Percentiles rank a stretch among this genome's conserved stretches.
Conservation (phyloP, 2,113 vertebrate genomes). For the Uria aalge region DNA sequence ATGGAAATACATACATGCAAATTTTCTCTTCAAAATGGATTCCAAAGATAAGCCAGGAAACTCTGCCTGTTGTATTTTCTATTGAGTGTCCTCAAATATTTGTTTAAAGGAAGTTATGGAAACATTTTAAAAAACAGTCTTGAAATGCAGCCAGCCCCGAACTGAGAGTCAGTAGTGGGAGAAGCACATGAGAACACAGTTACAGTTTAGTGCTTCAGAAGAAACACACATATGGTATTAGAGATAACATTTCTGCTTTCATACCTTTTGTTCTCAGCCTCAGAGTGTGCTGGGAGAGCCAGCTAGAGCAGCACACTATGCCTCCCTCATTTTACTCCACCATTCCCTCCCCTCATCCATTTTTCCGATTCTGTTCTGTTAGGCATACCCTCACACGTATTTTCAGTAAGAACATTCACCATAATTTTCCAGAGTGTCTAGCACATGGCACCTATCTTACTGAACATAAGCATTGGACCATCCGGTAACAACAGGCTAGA, state of each 20-base stretch:
- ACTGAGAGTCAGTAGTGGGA: background rate
- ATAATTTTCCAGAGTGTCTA: background rate
- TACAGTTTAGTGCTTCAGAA: background rate
- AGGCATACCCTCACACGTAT: accelerated
- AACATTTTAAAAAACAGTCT: background rate
- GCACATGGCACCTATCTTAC: background rate
- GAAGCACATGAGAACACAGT: background rate
- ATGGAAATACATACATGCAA: background rate
- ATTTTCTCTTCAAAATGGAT: background rate
- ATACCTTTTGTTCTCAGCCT: background rate
- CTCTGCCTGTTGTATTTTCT: background rate
- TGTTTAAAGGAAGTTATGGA: background rate
- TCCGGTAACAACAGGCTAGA: background rate
- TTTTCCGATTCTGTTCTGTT: background rate
- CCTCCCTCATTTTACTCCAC: background rate
- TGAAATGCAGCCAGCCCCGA: background rate
- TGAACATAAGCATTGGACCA: background rate
- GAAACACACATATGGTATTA: background rate
- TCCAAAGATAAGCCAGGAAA: background rate
- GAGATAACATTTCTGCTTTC: background rate
- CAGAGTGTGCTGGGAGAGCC: background rate
- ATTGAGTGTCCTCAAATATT: background rate
- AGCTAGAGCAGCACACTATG: background rate
- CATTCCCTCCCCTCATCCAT: background rate
- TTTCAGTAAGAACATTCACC: background rate